phyloP scores from a whole-genome alignment of 2,888 invertebrate species.

The Alsophila aescularia region DNA sequence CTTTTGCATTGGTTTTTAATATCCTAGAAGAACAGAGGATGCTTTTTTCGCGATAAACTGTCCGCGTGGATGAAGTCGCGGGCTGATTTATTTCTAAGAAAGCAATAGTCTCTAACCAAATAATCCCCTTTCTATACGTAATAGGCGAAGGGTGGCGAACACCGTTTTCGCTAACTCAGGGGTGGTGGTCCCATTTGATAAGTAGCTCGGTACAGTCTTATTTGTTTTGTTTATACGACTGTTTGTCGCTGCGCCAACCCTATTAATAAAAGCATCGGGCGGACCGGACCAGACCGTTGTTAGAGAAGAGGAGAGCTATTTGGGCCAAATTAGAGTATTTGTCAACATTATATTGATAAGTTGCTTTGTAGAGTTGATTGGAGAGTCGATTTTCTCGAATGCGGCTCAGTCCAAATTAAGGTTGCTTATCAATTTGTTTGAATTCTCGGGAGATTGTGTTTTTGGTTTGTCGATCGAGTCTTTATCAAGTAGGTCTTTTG shows the following conservation, averaged over 20 bases:
- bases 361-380: slow-evolving; percentile 16
- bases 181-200: slow-evolving; percentile 56
- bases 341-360: slow-evolving; percentile 36
- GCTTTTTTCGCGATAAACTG: no score
- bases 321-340: slow-evolving; percentile 43
- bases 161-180: slow-evolving; percentile 39
- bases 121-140: slow-evolving; percentile 48
- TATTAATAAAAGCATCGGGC: slow-evolving; percentile 65
- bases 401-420: slow-evolving; percentile 6
- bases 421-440: not conserved
- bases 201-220: slow-evolving; percentile 65
- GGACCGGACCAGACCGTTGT: slow-evolving; percentile 42
- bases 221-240: slow-evolving; percentile 69
- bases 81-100: not conserved
- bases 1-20: no score
- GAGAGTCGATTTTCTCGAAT: slow-evolving; percentile 18
- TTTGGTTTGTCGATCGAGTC: not conserved
- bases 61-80: no score
- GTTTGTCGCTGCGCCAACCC: slow-evolving; percentile 61
- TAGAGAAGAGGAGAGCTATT: slow-evolving; percentile 33
- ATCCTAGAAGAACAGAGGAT: no score
- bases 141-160: slow-evolving; percentile 33
- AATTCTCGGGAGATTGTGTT: not conserved
- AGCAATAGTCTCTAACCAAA: slow-evolving; percentile 7
- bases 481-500: no score